Evolutionary conservation across 2,113 vertebrate species (phyloP).

Genomic region (Epinephelus lanceolatus): DNA sequence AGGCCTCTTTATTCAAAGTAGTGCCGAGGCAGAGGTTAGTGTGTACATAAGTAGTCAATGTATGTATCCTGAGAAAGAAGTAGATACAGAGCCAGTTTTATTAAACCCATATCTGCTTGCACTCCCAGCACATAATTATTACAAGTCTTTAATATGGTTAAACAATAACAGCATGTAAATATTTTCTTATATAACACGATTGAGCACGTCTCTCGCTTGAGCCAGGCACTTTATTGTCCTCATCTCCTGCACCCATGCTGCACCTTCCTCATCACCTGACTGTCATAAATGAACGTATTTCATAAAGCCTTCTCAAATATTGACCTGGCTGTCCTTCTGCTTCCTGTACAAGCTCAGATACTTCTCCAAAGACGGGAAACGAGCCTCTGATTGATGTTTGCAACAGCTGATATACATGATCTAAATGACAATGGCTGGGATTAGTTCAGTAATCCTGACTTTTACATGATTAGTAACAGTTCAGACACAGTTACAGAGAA

Average conservation of each 20-base stretch:
- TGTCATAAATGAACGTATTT: conserved; percentile 72
- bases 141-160: conserved; percentile 29
- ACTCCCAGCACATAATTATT: conserved; percentile 17
- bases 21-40: conserved; percentile 15
- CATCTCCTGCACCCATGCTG: conserved; percentile 57
- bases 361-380: conserved; percentile 22
- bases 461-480: background rate
- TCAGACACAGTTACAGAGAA: background rate
- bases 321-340: conserved; percentile 65
- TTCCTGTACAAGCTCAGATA: conserved; percentile 39
- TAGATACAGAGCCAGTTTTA: background rate
- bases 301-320: conserved; percentile 83
- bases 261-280: conserved; percentile 66
- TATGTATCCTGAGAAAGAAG: conserved; percentile 1
- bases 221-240: conserved; percentile 66
- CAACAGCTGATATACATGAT: background rate
- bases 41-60: background rate
- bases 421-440: conserved; percentile 1
- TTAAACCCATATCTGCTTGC: conserved; percentile 18
- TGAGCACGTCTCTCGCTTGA: conserved; percentile 32
- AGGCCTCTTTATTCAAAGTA: conserved; percentile 66
- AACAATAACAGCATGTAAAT: conserved; percentile 42
- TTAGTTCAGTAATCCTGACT: background rate
- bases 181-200: conserved; percentile 35
- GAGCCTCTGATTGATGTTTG: conserved; percentile 27